Conservation (phyloP, 1,140 invertebrate species). For the Papilio helenus region DNA sequence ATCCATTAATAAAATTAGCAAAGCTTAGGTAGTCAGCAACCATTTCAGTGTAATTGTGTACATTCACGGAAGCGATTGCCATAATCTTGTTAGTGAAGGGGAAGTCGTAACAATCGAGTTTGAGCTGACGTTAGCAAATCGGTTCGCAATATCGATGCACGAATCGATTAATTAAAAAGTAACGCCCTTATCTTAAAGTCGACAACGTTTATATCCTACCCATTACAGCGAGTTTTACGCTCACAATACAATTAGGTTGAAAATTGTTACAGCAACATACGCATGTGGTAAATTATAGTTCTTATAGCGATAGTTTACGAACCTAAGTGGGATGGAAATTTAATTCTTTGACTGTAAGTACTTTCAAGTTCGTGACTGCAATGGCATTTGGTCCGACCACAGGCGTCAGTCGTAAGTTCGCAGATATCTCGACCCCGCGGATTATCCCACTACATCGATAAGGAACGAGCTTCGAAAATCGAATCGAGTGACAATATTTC, state of each 20-base stretch:
- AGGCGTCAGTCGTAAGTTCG: conserved; percentile 57
- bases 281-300: neutral
- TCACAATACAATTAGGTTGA: neutral
- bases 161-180: neutral
- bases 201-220: neutral
- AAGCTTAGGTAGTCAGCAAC: neutral
- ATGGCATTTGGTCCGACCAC: conserved; percentile 59
- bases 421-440: conserved; percentile 62
- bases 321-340: neutral
- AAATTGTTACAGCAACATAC: conserved; percentile 10
- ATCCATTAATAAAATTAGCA: conserved; percentile 8
- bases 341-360: conserved; percentile 17
- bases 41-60: neutral
- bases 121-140: neutral
- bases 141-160: conserved; percentile 17
- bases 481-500: neutral
- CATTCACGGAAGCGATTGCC: conserved; percentile 10
- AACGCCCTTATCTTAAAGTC: neutral
- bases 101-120: conserved; percentile 14
- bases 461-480: conserved; percentile 39
- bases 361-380: conserved; percentile 62
- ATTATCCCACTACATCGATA: conserved; percentile 74
- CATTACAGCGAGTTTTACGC: neutral
- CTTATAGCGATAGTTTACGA: neutral
- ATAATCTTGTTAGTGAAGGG: conserved; percentile 1